Percentiles rank a stretch among this genome's conserved stretches.
These are phyloP conservation scores for Platycheirus rosarum DNA, from an alignment of 2,888 invertebrate species.

Conservation along the genomic window DNA sequence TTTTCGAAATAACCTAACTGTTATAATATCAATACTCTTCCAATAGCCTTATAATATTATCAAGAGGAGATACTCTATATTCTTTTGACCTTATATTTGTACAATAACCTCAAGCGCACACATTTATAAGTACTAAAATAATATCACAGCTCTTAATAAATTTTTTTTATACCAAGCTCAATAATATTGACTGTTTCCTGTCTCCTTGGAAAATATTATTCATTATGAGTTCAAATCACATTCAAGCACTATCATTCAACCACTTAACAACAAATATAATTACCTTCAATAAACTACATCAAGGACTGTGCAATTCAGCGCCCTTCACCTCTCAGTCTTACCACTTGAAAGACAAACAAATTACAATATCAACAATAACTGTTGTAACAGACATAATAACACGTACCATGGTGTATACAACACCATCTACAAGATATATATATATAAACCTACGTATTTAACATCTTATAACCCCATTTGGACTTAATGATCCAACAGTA, in stretches of 20 bases:
- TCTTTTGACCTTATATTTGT: too few species aligned
- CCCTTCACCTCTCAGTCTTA: not conserved
- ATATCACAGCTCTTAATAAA: too few species aligned
- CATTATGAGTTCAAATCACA: constrained; percentile 54
- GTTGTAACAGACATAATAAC: constrained; percentile 63
- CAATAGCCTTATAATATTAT: too few species aligned
- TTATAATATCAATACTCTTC: too few species aligned
- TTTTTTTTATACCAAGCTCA: not conserved
- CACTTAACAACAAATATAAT: constrained; percentile 63
- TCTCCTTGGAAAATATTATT: constrained; percentile 35
- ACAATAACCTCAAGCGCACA: too few species aligned
- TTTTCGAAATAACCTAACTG: too few species aligned
- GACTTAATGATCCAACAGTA: constrained; percentile 55
- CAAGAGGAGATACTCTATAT: too few species aligned
- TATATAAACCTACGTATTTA: constrained; percentile 1
- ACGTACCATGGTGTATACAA: constrained; percentile 45
- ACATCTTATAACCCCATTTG: constrained; percentile 61
- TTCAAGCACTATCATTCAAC: constrained; percentile 51
- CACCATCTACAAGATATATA: constrained; percentile 26
- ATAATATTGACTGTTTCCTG: constrained; percentile 20
- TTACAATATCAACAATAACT: constrained; percentile 66
- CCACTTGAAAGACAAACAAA: constrained; percentile 48
- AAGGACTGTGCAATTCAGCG: constrained; percentile 49
- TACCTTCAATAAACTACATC: constrained; percentile 63
- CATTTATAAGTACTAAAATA: too few species aligned